Conservation (phyloP, 2,888 invertebrate genomes). For the Hyposoter didymator region DNA sequence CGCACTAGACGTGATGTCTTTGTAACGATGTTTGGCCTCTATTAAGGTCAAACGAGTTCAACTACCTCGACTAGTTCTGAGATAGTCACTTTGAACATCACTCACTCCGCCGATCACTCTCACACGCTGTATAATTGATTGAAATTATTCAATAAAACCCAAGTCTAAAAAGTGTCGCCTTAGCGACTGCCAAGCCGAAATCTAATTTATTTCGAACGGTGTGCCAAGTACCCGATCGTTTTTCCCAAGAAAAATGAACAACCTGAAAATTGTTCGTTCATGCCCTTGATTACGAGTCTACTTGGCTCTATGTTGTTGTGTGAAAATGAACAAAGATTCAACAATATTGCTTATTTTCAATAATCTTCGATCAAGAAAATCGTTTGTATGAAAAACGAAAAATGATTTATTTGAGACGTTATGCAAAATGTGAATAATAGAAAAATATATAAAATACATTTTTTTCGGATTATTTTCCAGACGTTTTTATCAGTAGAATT, state of each 20-base stretch:
- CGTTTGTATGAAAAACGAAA: neutral
- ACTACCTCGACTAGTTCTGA: conserved; percentile 71
- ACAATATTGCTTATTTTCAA: neutral
- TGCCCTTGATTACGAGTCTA: conserved; percentile 16
- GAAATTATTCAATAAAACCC: conserved; percentile 10
- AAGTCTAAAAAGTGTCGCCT: neutral
- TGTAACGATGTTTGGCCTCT: conserved; percentile 67
- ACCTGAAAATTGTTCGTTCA: neutral
- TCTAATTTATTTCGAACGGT: neutral
- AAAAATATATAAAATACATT: neutral
- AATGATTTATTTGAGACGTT: neutral
- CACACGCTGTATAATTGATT: conserved; percentile 72
- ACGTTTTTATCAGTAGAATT: neutral
- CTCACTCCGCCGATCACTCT: conserved; percentile 71
- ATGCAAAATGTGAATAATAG: neutral
- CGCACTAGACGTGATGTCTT: conserved; percentile 17
- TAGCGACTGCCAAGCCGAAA: neutral
- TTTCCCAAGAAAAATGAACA: conserved; percentile 11
- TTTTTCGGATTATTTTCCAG: neutral
- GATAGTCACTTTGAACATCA: conserved; percentile 71
- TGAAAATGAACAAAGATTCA: neutral
- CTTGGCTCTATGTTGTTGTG: neutral
- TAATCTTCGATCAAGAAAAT: neutral
- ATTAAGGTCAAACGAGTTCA: conserved; percentile 78
- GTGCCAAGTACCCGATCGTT: neutral